A percentile compares a stretch with the other conserved stretches of the same genome.
Conservation (phyloP, 2,113 vertebrate genomes). For the Parus major region DNA sequence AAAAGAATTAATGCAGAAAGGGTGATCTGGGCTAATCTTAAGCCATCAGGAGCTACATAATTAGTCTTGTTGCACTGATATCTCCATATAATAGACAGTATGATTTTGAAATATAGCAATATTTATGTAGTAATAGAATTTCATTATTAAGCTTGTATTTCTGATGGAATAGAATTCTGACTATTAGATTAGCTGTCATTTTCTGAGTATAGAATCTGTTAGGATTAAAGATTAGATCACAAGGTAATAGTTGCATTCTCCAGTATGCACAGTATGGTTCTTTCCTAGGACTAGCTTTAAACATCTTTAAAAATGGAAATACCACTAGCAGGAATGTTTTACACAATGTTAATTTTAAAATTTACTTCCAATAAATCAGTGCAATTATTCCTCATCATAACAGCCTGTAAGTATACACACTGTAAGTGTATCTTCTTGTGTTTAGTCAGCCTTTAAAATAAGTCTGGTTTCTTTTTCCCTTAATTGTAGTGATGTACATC, state of each 20-base stretch:
- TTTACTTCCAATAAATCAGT: not conserved
- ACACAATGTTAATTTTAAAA: not conserved
- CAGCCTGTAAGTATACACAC: not conserved
- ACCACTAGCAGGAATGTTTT: not conserved
- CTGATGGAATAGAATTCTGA: not conserved
- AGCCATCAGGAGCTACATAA: constrained; percentile 13
- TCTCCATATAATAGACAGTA: not conserved
- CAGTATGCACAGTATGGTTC: not conserved
- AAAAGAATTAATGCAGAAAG: not conserved
- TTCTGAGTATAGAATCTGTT: not conserved
- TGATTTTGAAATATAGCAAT: not conserved
- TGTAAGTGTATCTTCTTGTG: not conserved
- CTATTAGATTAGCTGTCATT: not conserved
- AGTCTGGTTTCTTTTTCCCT: not conserved
- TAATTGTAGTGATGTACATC: not conserved
- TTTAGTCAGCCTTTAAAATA: not conserved
- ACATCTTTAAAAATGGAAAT: not conserved
- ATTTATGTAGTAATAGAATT: not conserved
- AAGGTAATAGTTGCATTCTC: not conserved
- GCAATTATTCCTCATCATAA: not conserved
- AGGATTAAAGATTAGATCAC: not conserved
- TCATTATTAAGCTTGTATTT: not conserved
- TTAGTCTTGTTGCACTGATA: constrained; percentile 14
- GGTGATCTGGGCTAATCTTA: not conserved
- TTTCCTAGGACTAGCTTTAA: not conserved